Evolutionary conservation across 2,797 vertebrate species (phyloP), one percentile per base, ranked within the genome.

Genomic region (Cichlasoma orientale): DNA sequence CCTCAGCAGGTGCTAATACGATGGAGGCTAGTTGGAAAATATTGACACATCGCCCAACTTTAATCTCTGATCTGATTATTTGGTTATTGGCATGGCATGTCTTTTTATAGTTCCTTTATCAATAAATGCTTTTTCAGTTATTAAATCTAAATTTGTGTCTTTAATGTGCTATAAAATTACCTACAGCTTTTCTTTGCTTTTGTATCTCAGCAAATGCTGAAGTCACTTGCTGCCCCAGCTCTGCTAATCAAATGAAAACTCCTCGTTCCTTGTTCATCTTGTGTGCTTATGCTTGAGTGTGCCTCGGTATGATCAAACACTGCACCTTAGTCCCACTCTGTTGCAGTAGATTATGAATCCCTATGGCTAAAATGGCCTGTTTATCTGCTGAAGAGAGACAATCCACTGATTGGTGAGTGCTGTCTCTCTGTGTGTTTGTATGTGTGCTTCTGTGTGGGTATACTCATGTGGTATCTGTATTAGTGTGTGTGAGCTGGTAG

Each of bases 371-470:
- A 92, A 90, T 82, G 77, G 83, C 86, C 90, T 88, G 86, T 93
- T 93, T 88, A 90, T 93, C 89, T 83, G 73, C 82, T 21, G 79
- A 88, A 66, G 77, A 80, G 79, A 92, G 85, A 90, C 90, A 89
- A 90, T 90, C 55, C 77, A 23, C 92, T 93, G 92, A 94, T 94
- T 93, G 89, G 91, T 84, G 85, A 88, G 72, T 85, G 86, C 77
- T 87, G 74, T 78, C 61, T 71, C 50, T 77, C 55, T 72, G 53
- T 68, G 63, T 81, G 61, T 25, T 38, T 57, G 54, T 77, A 68
- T 75, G 33, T 29, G 33, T 59, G 79, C 73, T 23, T 74, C 47
- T 78, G 72, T 82, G 74, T 3, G 56, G 41, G 47, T 76, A 54
- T 74, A 56, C 66, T 75, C 18, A 63, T 82, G 70, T 77, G 31